Conservation (phyloP, 2,888 invertebrate genomes). For the Elaeidobius kamerunicus region DNA sequence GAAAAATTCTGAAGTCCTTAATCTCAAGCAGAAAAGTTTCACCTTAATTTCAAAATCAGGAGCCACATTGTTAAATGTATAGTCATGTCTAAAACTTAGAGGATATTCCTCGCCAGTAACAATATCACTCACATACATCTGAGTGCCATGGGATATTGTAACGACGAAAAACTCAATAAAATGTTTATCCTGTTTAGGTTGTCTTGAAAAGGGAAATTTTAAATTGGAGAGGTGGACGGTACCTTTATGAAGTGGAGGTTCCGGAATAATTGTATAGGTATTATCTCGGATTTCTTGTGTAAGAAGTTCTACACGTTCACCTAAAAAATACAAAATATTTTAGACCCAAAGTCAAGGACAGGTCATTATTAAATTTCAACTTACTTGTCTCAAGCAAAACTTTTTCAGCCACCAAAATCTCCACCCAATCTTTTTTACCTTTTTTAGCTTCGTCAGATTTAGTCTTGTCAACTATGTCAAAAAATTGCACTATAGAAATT, state of each 20-base stretch:
- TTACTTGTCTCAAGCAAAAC: conserved; percentile 42
- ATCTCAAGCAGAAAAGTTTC: conserved; percentile 49
- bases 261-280: conserved; percentile 20
- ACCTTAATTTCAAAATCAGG: conserved; percentile 49
- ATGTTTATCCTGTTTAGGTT: conserved; percentile 28
- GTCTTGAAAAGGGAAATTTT: conserved; percentile 33
- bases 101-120: conserved; percentile 32
- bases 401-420: conserved; percentile 41
- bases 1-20: conserved; percentile 22
- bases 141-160: conserved; percentile 40
- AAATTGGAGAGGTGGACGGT: conserved; percentile 35
- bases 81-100: conserved; percentile 38
- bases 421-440: conserved; percentile 31
- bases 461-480: conserved; percentile 30
- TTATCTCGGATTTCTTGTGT: conserved; percentile 32
- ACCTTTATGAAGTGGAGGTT: conserved; percentile 25
- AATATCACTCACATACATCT: conserved; percentile 40
- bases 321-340: conserved; percentile 25
- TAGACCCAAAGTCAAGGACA: neutral
- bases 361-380: conserved; percentile 17
- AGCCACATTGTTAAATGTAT: conserved; percentile 43
- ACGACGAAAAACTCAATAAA: conserved; percentile 45
- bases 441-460: conserved; percentile 11
- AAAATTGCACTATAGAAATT: conserved; percentile 33
- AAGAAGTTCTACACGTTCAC: conserved; percentile 30